These are phyloP conservation scores for Psammodynastes pulverulentus DNA, from an alignment of 2,113 vertebrate species.

Conservation along the genomic window DNA sequence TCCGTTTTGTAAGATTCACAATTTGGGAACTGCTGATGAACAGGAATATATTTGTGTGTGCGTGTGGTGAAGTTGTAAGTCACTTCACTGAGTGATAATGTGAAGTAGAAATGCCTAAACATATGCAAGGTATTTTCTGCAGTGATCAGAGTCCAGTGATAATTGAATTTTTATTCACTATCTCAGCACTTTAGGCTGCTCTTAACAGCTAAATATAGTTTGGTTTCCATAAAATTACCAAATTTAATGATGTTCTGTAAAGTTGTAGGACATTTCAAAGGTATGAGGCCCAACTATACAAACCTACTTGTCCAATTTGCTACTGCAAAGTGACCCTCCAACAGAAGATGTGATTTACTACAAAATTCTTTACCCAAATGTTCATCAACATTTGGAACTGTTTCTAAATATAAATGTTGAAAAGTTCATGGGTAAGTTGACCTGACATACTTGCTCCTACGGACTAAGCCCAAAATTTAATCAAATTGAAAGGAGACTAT, in stretches of 20 bases:
- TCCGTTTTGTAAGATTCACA: neutral
- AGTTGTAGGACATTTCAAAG: neutral
- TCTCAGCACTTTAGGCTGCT: neutral
- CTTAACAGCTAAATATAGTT: neutral
- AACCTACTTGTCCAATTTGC: neutral
- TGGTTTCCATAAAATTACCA: neutral
- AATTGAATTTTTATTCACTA: neutral
- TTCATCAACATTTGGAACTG: neutral
- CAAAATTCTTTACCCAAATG: neutral
- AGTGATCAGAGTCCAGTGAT: neutral
- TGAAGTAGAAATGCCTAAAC: neutral
- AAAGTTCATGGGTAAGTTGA: neutral
- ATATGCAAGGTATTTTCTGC: neutral
- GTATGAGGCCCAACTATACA: neutral
- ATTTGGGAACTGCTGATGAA: neutral
- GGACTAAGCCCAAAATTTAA: neutral
- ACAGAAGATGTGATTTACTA: neutral
- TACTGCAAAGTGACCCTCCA: neutral
- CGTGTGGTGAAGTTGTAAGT: neutral
- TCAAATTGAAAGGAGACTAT: neutral
- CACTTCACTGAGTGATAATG: neutral
- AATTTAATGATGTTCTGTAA: neutral
- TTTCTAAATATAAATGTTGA: neutral
- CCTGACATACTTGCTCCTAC: neutral
- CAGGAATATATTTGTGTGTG: neutral